phyloP scores from a whole-genome alignment of 2,888 invertebrate genomes.

The Acronicta aceris region DNA sequence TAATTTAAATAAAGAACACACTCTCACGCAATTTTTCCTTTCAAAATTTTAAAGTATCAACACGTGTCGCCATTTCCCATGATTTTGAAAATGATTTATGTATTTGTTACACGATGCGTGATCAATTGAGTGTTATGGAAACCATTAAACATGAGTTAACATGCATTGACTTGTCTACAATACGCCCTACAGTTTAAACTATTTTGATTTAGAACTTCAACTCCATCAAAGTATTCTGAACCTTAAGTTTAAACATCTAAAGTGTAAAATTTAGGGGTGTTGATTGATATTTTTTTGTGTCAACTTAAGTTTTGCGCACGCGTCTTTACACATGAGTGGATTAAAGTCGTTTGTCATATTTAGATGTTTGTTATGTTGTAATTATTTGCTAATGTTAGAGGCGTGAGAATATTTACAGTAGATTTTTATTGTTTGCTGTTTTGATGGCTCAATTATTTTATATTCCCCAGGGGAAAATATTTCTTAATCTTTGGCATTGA shows the following conservation, averaged over 20 bases:
- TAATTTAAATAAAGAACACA: slow-evolving; percentile 1
- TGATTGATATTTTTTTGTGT: slow-evolving; percentile 54
- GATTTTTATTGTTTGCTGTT: slow-evolving; percentile 9
- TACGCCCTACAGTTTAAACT: slow-evolving; percentile 83
- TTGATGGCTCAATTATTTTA: slow-evolving; percentile 10
- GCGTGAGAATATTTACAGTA: slow-evolving; percentile 77
- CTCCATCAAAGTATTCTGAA: slow-evolving; percentile 19
- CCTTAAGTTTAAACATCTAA: slow-evolving; percentile 21
- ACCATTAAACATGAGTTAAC: slow-evolving; percentile 84
- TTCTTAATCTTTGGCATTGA: not conserved
- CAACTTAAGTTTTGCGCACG: slow-evolving; percentile 70
- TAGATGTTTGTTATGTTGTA: slow-evolving; percentile 77
- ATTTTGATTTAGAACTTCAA: slow-evolving; percentile 71
- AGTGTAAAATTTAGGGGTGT: slow-evolving; percentile 36
- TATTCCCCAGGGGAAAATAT: not conserved
- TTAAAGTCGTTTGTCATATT: slow-evolving; percentile 84
- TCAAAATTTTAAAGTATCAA: slow-evolving; percentile 68
- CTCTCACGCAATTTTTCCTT: slow-evolving; percentile 30
- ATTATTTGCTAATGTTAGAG: slow-evolving; percentile 78
- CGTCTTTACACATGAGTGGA: slow-evolving; percentile 83
- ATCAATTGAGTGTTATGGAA: slow-evolving; percentile 86
- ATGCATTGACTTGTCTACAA: slow-evolving; percentile 70
- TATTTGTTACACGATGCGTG: slow-evolving; percentile 77
- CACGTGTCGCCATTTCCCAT: slow-evolving; percentile 73
- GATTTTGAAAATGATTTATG: slow-evolving; percentile 72